Base-by-base conservation (phyloP, 53 echinoderm and acorn worm genomes). In the Holothuria scabra region DNA sequence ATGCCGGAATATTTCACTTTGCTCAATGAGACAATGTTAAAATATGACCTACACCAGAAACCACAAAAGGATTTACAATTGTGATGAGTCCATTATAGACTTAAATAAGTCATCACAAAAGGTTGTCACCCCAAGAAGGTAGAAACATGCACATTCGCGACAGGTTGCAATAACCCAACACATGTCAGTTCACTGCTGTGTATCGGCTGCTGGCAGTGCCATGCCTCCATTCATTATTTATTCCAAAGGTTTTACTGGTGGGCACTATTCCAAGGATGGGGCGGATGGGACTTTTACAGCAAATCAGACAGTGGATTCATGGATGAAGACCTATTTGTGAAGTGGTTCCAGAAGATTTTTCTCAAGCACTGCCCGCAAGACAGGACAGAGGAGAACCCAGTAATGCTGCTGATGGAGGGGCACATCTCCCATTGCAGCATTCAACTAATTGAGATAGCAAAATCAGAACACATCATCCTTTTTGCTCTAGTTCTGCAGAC, bases 321-420 rank as follows among this genome's bases (percentile, higher is more conserved):
- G 62, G 87, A 87, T 24, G 48, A 31, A 24, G 59, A 70, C 12
- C 61, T 80, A 8, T 67, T 70, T 59, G 25, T 80, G 28, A 46
- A 61, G 21, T 87, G 87, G 82, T 87, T 87, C 46, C 41, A 68
- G 23, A 19, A 87, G 22, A 16, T 87, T 3, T 87, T 87, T 33
- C 58, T 87, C 34, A 70, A 59, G 37, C 81, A 81, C 20, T 87
- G 87, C 29, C 80, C 65, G 1, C 56, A 88, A 64, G 68, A 86
- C 56, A 48, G 84, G 11, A 60, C 46, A 22, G 67, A 65, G 14
- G 83, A 84, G 22, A 89, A 67, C 12, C 68, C 78, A 8, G 85
- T 89, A 6, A 65, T 89, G 11, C 71, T 89, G 2, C 13, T 76
- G 56, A 46, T 88, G 76, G 84, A 88, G 16, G 84, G 88, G 60